Conservation (phyloP, 2,888 invertebrate species). For the Ypsolopha sequella region DNA sequence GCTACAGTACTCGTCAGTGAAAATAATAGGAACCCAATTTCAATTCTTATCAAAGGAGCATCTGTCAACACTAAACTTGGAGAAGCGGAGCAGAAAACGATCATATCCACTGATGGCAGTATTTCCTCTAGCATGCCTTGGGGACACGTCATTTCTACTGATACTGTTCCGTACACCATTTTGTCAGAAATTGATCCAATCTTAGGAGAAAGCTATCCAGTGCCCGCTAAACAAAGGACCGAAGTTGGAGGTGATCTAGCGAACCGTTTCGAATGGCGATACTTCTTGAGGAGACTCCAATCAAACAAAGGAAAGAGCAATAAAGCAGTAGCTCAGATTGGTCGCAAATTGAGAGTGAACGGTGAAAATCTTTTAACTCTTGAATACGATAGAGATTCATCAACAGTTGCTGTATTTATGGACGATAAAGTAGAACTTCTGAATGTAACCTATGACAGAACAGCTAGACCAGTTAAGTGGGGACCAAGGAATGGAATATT, state of each 20-base stretch:
- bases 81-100: conserved; percentile 85
- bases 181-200: conserved; percentile 90
- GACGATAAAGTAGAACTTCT: conserved; percentile 88
- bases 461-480: conserved; percentile 87
- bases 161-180: conserved; percentile 91
- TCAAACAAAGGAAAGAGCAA: conserved; percentile 71
- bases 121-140: conserved; percentile 86
- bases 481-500: conserved; percentile 88
- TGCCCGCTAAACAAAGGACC: conserved; percentile 90
- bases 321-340: conserved; percentile 85
- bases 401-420: conserved; percentile 88
- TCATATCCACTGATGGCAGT: conserved; percentile 85
- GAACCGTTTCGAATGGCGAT: conserved; percentile 96
- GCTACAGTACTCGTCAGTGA: conserved; percentile 89
- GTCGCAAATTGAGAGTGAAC: conserved; percentile 88
- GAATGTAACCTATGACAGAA: conserved; percentile 89
- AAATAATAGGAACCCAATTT: conserved; percentile 85
- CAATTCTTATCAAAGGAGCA: conserved; percentile 89
- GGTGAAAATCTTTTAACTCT: conserved; percentile 92
- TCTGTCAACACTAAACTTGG: conserved; percentile 86
- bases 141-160: conserved; percentile 90
- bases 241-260: conserved; percentile 92
- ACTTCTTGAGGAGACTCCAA: conserved; percentile 84
- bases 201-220: conserved; percentile 91
- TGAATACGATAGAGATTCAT: conserved; percentile 91